Evolutionary conservation across 2,888 invertebrate species (phyloP).

Genomic region (Atherix ibis): DNA sequence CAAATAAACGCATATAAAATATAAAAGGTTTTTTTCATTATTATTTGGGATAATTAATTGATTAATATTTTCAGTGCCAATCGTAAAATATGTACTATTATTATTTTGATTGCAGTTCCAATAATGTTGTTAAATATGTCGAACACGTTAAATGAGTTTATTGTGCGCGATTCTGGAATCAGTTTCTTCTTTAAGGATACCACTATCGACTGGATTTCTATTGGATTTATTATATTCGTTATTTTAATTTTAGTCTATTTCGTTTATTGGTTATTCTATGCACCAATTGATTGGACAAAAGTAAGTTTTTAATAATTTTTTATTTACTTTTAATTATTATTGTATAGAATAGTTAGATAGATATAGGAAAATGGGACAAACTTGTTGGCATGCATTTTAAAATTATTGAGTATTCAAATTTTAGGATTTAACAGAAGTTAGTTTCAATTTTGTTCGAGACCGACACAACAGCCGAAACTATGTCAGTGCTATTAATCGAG

Average conservation of each 20-base stretch:
- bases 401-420: constrained; percentile 1
- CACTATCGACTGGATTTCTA: no score
- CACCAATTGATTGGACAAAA: constrained; percentile 19
- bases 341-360: neutral
- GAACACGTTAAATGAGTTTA: no score
- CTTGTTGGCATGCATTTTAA: neutral
- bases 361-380: neutral
- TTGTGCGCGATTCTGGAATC: no score
- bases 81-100: no score
- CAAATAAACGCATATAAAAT: no score
- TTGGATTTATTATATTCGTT: no score
- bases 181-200: no score
- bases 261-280: constrained; percentile 19
- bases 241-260: neutral
- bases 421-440: constrained; percentile 18
- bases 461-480: constrained; percentile 5
- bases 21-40: no score
- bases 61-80: no score
- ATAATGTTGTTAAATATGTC: no score
- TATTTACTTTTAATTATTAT: constrained; percentile 1
- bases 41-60: no score
- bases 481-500: constrained; percentile 29
- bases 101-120: no score
- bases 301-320: constrained; percentile 14
- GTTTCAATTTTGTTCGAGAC: constrained; percentile 10